These are phyloP conservation scores for Euura saliciscinereae DNA, from an alignment of 1,140 invertebrate genomes.

Conservation along the genomic window DNA sequence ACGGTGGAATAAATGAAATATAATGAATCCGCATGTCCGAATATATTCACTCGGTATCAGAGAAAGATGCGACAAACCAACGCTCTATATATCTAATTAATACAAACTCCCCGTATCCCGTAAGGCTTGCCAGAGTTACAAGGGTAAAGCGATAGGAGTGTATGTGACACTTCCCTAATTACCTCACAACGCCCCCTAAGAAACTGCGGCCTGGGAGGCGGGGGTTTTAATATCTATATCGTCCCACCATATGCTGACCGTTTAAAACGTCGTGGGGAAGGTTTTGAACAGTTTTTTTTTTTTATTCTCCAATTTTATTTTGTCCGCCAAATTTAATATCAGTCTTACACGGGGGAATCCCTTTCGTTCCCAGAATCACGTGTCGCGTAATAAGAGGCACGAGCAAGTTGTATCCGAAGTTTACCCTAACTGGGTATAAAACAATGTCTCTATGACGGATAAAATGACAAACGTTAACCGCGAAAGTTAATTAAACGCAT, in stretches of 20 bases:
- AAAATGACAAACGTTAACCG: slow-evolving; percentile 55
- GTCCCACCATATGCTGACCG: no score
- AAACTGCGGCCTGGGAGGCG: slow-evolving; percentile 31
- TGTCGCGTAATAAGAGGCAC: no score
- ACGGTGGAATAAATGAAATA: background rate
- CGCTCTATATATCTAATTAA: background rate
- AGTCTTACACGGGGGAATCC: no score
- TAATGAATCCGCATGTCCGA: background rate
- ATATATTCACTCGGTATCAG: background rate
- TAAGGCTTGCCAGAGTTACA: background rate
- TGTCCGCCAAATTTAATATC: no score
- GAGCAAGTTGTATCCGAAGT: background rate
- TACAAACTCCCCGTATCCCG: background rate
- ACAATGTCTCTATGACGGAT: slow-evolving; percentile 32
- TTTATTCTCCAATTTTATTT: no score
- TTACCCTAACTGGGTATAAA: background rate
- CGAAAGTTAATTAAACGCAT: slow-evolving; percentile 59
- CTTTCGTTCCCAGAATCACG: no score
- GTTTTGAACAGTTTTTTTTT: no score
- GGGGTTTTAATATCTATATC: background rate
- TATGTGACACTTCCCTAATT: slow-evolving; percentile 54
- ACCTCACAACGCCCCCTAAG: slow-evolving; percentile 44
- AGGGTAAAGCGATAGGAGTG: slow-evolving; percentile 36
- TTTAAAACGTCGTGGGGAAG: no score
- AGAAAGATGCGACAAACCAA: no score